Evolutionary conservation across 2,797 vertebrate genomes (phyloP), one percentile per base, ranked within the genome.

Genomic region (Pangasius djambal): DNA sequence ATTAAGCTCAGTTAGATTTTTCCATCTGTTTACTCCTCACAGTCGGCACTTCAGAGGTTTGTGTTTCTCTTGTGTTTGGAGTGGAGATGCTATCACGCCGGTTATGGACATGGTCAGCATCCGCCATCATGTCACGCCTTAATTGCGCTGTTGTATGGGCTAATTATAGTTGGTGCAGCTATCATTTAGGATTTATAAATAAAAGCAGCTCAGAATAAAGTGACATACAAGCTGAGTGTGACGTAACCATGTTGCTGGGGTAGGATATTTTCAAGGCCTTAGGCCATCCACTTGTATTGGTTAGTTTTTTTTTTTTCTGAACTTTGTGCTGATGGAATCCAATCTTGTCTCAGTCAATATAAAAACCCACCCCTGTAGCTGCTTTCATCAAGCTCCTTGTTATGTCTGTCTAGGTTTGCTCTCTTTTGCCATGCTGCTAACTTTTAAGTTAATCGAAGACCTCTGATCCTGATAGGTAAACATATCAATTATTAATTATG

Each of bases 1-100:
- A 93, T 92, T 89, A 91, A 86, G 87, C 88, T n/a, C 28, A 72
- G 65, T 75, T 88, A 83, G 81, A 88, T 88, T 90, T 90, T 88
- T 86, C 92, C 91, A 91, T 92, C 93, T 92, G 92, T 83, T 83
- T 83, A 83, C 55, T 40, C 57, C 59, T 83, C 34, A 28, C 22
- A 82, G 55, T 61, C 34, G 12, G 31, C 75, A 78, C 48, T 78
- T 55, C 52, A 34, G 52, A 57, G 50, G 16, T n/a, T 59, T 81
- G 20, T 57, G 74, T n/a, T 77, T 16, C 22, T 15, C 74, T 89
- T 89, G 77, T 44, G 57, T 77, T 75, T 75, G 74, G 31, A 22
- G n/a, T 28, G 15, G 57, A 88, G 87, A 88, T 78, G 48, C 31
- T 78, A 69, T 85, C 87, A 8, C 6, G 50, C 59, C 48, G 5